Evolutionary conservation across 2,113 vertebrate species (phyloP).

Genomic region (Pelobates fuscus): DNA sequence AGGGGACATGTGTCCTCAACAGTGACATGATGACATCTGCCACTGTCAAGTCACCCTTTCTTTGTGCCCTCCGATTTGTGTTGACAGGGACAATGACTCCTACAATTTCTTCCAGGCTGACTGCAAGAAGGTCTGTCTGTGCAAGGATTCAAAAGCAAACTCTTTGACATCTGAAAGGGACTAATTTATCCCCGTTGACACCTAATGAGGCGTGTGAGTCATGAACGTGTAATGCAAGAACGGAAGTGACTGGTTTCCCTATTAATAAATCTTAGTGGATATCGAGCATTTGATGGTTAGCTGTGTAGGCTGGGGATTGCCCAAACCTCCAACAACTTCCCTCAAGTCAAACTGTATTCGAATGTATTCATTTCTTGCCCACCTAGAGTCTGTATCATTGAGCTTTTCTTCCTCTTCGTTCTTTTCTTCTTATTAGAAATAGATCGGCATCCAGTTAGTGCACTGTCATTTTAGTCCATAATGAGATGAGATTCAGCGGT

Average conservation of each 20-base stretch:
- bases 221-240: background rate
- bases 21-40: background rate
- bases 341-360: background rate
- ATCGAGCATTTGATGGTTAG: background rate
- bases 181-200: constrained; percentile 20
- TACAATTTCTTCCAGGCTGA: background rate
- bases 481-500: background rate
- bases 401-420: background rate
- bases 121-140: background rate
- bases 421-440: background rate
- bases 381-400: background rate
- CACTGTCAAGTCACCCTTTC: background rate
- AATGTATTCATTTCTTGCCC: background rate
- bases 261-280: background rate
- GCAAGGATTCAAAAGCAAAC: background rate
- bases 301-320: background rate
- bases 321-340: background rate
- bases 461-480: background rate
- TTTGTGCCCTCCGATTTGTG: background rate
- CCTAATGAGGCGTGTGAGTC: constrained; percentile 17
- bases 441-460: background rate
- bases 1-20: background rate
- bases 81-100: background rate
- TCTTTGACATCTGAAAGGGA: constrained; percentile 22
- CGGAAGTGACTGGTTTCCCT: background rate